These are phyloP conservation scores for human DNA, from an alignment of 2,113 vertebrate species.

Conservation along the genomic window GRCh38 chr2:164747001-164747500, in stretches of 20 bases:
- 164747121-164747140: not conserved
- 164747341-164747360: not conserved
- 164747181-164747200: not conserved
- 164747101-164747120: not conserved
- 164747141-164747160: not conserved
- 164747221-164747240: not conserved
- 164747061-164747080: not conserved
- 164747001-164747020: not conserved
- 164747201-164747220: not conserved
- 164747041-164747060: not conserved
- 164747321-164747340: not conserved
- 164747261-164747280: not conserved
- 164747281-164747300: not conserved
- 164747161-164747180: not conserved
- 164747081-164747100: not conserved
- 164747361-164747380: not conserved
- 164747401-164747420: constrained; percentile 13
- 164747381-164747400: not conserved
- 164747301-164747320: not conserved
- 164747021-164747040: not conserved
- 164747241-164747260: not conserved
- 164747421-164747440: not conserved
- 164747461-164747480: not conserved
- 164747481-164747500: too few relatives aligned
- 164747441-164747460: not conserved